These are phyloP conservation scores for Heliothis virescens DNA, from an alignment of 1,140 invertebrate species.

Conservation along the genomic window DNA sequence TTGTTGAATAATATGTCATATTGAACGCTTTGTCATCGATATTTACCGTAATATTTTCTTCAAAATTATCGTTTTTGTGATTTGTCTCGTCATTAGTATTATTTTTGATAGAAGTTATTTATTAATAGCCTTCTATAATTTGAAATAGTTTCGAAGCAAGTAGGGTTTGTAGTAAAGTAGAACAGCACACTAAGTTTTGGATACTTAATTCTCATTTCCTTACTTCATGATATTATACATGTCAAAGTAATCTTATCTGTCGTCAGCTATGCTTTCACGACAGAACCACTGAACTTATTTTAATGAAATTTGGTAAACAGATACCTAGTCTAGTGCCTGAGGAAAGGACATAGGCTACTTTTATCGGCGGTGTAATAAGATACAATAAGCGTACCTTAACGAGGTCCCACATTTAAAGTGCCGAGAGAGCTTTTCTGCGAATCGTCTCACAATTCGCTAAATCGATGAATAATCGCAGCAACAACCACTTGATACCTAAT, in stretches of 20 bases:
- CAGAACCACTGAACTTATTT: too few relatives aligned
- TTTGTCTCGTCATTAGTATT: neutral
- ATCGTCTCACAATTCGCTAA: constrained; percentile 12
- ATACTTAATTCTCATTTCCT: too few relatives aligned
- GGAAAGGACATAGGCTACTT: neutral
- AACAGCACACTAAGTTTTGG: too few relatives aligned
- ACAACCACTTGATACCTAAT: constrained; percentile 17
- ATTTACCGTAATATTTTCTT: constrained; percentile 1
- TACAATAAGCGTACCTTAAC: neutral
- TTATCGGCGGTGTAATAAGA: neutral
- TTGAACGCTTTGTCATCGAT: constrained; percentile 29
- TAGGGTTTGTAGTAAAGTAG: too few relatives aligned
- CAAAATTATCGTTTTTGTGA: neutral
- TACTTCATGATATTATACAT: too few relatives aligned
- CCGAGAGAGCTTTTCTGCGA: neutral
- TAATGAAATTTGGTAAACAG: too few relatives aligned
- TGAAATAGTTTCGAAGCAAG: too few relatives aligned
- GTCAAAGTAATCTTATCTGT: too few relatives aligned
- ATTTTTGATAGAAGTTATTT: too few relatives aligned
- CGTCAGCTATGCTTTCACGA: too few relatives aligned
- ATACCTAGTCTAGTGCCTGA: too few relatives aligned
- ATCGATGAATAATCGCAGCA: constrained; percentile 14
- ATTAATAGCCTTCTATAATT: too few relatives aligned
- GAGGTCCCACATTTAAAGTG: neutral
- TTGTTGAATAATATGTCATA: constrained; percentile 35